Percentiles rank a stretch among this genome's conserved stretches.
Conservation (phyloP, 2,113 vertebrate genomes). For the Sphyrna mokarran region DNA sequence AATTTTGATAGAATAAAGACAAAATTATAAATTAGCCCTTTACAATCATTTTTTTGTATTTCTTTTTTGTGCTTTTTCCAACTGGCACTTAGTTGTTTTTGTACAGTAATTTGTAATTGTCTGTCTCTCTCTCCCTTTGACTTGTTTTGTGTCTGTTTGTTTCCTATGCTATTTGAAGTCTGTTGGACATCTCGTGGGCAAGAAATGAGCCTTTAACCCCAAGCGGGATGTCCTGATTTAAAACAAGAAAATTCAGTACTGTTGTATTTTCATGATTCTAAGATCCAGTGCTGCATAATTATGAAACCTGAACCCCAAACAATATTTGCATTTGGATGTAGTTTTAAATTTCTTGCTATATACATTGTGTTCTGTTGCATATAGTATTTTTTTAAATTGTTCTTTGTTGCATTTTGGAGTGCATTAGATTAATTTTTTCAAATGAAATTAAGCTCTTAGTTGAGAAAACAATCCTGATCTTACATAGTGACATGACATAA, state of each 20-base stretch:
- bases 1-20: background rate
- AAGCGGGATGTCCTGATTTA: background rate
- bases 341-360: background rate
- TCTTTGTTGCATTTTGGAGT: background rate
- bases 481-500: background rate
- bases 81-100: background rate
- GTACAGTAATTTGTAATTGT: background rate
- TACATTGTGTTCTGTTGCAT: background rate
- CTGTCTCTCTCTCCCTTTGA: background rate
- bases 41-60: background rate
- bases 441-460: background rate
- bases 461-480: background rate
- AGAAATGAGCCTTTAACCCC: background rate
- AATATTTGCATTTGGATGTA: background rate
- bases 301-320: background rate
- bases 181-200: background rate
- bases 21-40: background rate
- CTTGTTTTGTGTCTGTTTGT: background rate
- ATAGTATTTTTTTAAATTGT: background rate
- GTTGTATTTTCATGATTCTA: background rate
- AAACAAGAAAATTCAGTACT: background rate
- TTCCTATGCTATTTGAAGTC: background rate
- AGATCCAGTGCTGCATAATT: background rate
- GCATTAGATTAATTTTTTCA: background rate
- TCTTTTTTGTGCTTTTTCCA: too few relatives aligned